phyloP scores from a whole-genome alignment of 2,113 vertebrate species.

The Cygnus atratus region DNA sequence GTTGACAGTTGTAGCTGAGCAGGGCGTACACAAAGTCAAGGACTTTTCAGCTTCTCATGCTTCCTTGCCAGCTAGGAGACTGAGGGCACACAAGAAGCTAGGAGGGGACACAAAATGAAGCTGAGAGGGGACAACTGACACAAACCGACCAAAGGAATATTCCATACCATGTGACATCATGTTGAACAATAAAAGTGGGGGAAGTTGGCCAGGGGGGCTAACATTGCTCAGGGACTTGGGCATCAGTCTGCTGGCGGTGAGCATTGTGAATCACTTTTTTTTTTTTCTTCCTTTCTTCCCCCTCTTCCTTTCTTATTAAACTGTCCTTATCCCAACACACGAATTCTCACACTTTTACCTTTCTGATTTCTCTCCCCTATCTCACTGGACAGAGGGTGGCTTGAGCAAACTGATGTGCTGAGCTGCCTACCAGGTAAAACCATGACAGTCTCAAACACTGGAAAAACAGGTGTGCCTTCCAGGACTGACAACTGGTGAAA shows the following conservation, averaged over 20 bases:
- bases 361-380: not conserved
- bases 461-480: slow-evolving; percentile 13
- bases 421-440: not conserved
- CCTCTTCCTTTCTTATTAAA: not conserved
- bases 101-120: not conserved
- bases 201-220: not conserved
- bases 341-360: not conserved
- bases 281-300: not conserved
- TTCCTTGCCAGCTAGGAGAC: not conserved
- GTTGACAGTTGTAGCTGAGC: not conserved
- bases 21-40: not conserved
- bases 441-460: not conserved
- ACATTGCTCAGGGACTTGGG: not conserved
- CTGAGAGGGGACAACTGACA: not conserved
- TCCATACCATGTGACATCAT: not conserved
- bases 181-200: not conserved
- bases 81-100: not conserved
- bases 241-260: not conserved
- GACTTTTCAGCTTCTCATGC: not conserved
- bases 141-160: not conserved
- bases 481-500: not conserved
- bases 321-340: not conserved
- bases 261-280: not conserved
- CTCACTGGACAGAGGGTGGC: not conserved
- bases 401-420: not conserved